Percentiles rank a stretch among this genome's conserved stretches.
phyloP scores from a whole-genome alignment of 2,113 vertebrate species.

The Laticauda colubrina region DNA sequence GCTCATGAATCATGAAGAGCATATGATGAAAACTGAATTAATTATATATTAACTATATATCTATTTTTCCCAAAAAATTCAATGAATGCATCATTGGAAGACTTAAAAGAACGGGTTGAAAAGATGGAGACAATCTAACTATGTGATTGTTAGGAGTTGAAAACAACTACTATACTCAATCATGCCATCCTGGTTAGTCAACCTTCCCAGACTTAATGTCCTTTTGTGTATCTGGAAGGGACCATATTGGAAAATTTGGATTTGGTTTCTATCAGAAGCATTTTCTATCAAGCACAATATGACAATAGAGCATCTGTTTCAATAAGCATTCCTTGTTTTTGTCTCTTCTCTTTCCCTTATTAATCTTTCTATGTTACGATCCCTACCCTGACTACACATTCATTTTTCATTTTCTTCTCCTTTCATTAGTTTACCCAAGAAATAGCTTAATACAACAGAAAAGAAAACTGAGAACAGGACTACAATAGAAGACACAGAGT shows the following conservation, averaged over 20 bases:
- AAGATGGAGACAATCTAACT: neutral
- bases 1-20: neutral
- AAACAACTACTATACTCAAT: neutral
- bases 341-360: neutral
- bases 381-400: neutral
- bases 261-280: neutral
- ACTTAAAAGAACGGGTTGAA: neutral
- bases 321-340: neutral
- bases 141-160: neutral
- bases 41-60: neutral
- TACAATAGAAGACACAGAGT: constrained; percentile 21
- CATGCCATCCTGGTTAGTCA: neutral
- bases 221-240: neutral
- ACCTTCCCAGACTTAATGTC: neutral
- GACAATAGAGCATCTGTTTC: neutral
- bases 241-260: neutral
- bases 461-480: constrained; percentile 22
- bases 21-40: neutral
- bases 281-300: neutral
- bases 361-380: neutral
- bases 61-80: neutral
- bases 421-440: constrained; percentile 9
- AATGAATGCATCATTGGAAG: neutral
- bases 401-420: constrained; percentile 17
- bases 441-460: constrained; percentile 3